These are phyloP conservation scores for Dendrolimus houi DNA, from an alignment of 2,888 invertebrate species.

Conservation along the genomic window DNA sequence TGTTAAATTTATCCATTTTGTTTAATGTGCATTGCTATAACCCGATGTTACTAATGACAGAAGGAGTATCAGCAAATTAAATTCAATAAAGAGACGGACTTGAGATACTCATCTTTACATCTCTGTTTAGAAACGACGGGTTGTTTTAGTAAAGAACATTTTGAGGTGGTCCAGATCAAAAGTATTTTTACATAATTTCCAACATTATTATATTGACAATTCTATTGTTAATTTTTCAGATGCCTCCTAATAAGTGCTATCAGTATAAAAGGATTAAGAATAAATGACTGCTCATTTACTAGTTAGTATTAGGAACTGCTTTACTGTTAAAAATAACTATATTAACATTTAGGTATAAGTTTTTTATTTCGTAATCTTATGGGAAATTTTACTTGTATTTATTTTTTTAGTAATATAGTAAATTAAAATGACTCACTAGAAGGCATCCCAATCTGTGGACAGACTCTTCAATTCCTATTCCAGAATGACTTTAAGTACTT, in stretches of 20 bases:
- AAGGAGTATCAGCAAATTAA: conserved; percentile 13
- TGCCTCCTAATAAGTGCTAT: conserved; percentile 25
- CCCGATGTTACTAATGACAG: conserved; percentile 46
- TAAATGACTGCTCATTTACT: conserved; percentile 43
- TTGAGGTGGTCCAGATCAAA: not conserved
- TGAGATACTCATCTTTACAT: conserved; percentile 13
- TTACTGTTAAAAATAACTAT: not conserved
- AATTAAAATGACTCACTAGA: conserved; percentile 30
- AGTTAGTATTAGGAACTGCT: conserved; percentile 66
- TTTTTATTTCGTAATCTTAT: not conserved
- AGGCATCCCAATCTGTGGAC: conserved; percentile 43
- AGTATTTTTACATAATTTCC: too few relatives aligned
- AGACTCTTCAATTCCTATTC: conserved; percentile 54
- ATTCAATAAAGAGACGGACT: conserved; percentile 8
- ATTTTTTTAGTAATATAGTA: conserved; percentile 29
- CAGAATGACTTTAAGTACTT: conserved; percentile 48
- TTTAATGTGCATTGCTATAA: conserved; percentile 34
- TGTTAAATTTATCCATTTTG: conserved; percentile 2
- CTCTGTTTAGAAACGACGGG: conserved; percentile 43
- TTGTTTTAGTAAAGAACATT: conserved; percentile 26
- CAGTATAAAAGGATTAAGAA: not conserved
- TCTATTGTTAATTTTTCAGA: conserved; percentile 23
- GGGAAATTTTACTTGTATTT: not conserved
- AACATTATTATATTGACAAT: conserved; percentile 10
- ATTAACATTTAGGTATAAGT: not conserved